Evolutionary conservation across 2,113 vertebrate species (phyloP).

Genomic region (Colius striatus): DNA sequence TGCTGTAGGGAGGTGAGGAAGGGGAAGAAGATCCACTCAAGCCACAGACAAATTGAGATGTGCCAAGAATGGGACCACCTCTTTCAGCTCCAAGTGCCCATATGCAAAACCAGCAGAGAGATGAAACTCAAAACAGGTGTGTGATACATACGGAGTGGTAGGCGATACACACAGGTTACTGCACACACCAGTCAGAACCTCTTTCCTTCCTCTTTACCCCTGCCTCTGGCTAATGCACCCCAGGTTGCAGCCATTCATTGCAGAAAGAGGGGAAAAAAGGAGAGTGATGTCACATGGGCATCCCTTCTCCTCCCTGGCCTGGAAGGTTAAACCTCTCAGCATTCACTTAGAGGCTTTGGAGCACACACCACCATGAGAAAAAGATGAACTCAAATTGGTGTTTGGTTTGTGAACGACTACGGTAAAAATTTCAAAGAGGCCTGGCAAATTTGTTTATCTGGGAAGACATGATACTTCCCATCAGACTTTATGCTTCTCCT

Average conservation of each 20-base stretch:
- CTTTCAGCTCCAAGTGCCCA: conserved; percentile 38
- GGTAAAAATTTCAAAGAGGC: not conserved
- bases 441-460: conserved; percentile 5
- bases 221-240: not conserved
- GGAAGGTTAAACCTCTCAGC: not conserved
- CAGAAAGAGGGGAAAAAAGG: not conserved
- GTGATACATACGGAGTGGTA: conserved; percentile 40
- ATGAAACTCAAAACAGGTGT: conserved; percentile 49
- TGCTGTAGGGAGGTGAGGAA: conserved; percentile 65
- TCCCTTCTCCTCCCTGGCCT: not conserved
- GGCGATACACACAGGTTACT: conserved; percentile 37
- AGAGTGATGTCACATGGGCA: not conserved
- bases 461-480: not conserved
- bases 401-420: not conserved
- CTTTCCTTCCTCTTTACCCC: conserved; percentile 33
- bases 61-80: conserved; percentile 58
- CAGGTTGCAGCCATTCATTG: not conserved
- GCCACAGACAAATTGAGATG: conserved; percentile 63
- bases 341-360: not conserved
- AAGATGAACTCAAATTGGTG: not conserved
- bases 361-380: not conserved
- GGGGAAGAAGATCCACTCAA: conserved; percentile 61
- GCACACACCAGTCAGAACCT: conserved; percentile 58
- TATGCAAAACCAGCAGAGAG: conserved; percentile 47
- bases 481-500: not conserved